Evolutionary conservation across 2,888 invertebrate species (phyloP).

Genomic region (Pardosa pseudoannulata): DNA sequence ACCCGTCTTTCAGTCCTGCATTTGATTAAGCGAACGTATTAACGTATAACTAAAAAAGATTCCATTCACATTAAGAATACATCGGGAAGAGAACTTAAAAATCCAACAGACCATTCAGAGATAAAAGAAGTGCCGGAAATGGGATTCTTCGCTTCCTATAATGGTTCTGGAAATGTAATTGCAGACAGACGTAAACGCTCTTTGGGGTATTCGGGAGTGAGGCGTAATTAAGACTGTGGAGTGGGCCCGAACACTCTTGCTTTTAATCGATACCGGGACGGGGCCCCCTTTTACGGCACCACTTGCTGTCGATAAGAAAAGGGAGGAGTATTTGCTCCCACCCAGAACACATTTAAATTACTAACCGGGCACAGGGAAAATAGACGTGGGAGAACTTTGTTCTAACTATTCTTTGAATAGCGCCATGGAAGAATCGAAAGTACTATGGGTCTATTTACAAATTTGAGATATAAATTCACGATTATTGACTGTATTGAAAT

Average conservation of each 20-base stretch:
- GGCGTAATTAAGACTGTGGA: conserved; percentile 47
- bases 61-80: background rate
- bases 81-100: background rate
- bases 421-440: too few species aligned
- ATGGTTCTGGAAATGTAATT: conserved; percentile 50
- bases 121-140: conserved; percentile 45
- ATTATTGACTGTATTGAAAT: too few species aligned
- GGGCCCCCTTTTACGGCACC: background rate
- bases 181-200: conserved; percentile 52
- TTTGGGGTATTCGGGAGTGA: conserved; percentile 16
- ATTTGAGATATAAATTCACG: too few species aligned
- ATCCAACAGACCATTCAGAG: background rate
- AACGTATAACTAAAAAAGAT: background rate
- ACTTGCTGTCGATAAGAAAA: background rate
- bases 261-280: conserved; percentile 40
- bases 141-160: conserved; percentile 15
- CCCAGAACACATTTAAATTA: too few species aligned
- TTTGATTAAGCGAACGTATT: background rate
- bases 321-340: background rate
- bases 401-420: too few species aligned
- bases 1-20: background rate
- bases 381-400: too few species aligned
- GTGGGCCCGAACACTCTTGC: conserved; percentile 19
- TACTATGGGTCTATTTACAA: too few species aligned
- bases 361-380: too few species aligned